These are phyloP conservation scores for Synanthedon formicaeformis DNA, from an alignment of 2,888 invertebrate species.

Conservation along the genomic window DNA sequence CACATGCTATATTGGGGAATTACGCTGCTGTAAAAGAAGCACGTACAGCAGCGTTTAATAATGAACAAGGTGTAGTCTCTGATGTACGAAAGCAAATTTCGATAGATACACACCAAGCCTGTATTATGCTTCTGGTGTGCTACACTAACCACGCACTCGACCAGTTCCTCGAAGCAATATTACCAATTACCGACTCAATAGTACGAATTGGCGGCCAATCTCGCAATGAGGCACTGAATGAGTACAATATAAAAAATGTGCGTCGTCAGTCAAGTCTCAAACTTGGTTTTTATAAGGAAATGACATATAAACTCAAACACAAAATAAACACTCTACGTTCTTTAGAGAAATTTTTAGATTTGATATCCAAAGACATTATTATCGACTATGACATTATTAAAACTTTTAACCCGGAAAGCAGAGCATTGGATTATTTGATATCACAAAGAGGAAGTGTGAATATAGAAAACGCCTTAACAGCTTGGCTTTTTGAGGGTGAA, in stretches of 20 bases:
- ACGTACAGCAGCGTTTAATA: too few relatives aligned
- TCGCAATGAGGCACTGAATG: conserved; percentile 55
- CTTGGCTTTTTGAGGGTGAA: conserved; percentile 37
- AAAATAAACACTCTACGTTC: too few relatives aligned
- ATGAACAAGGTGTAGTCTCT: too few relatives aligned
- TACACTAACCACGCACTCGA: conserved; percentile 89
- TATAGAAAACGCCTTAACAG: conserved; percentile 18
- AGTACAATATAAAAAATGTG: conserved; percentile 52
- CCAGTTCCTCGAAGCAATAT: conserved; percentile 81
- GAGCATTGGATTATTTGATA: conserved; percentile 11
- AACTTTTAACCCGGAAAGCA: conserved; percentile 14
- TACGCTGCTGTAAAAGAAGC: too few relatives aligned
- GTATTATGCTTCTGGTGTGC: conserved; percentile 79
- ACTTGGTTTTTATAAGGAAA: neutral
- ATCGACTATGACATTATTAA: neutral
- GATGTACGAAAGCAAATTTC: conserved; percentile 68
- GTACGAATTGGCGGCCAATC: conserved; percentile 78
- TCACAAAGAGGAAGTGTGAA: conserved; percentile 10
- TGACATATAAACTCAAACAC: conserved; percentile 16
- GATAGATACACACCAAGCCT: conserved; percentile 10
- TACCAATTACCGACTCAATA: conserved; percentile 68
- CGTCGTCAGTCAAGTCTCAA: conserved; percentile 8
- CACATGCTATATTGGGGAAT: conserved; percentile 40
- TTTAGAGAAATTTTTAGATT: too few relatives aligned
- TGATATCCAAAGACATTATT: too few relatives aligned